Conservation (phyloP, 2,797 vertebrate genomes). For the Tympanoctomys barrerae region DNA sequence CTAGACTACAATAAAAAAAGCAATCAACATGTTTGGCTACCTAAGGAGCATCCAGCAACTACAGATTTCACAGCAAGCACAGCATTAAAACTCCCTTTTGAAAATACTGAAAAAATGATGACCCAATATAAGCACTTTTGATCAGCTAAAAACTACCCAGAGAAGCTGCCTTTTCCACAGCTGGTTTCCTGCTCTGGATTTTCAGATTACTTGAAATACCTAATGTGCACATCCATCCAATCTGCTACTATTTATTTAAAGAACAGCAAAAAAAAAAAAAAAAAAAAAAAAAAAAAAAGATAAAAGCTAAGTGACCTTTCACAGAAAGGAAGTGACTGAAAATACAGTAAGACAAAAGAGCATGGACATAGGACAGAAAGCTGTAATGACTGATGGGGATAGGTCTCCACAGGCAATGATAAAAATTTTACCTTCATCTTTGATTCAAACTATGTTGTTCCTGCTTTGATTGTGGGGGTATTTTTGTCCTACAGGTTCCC, state of each 20-base stretch:
- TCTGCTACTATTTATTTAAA: constrained; percentile 74
- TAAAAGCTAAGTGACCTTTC: constrained; percentile 82
- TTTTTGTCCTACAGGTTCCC: constrained; percentile 47
- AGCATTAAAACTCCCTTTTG: constrained; percentile 10
- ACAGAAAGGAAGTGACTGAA: constrained; percentile 83
- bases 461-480: constrained; percentile 71
- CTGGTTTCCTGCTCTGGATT: constrained; percentile 52
- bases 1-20: constrained; percentile 19
- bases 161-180: neutral
- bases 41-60: constrained; percentile 30
- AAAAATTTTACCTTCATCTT: constrained; percentile 68
- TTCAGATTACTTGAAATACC: constrained; percentile 71
- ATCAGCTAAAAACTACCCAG: neutral
- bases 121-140: neutral
- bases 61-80: neutral
- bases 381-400: neutral
- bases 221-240: constrained; percentile 61
- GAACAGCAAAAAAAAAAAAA: constrained; percentile 59
- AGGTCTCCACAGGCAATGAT: constrained; percentile 52
- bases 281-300: constrained; percentile 1
- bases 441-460: constrained; percentile 65
- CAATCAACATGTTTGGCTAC: neutral
- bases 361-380: neutral
- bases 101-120: neutral
- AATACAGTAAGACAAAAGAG: constrained; percentile 39